Conservation (phyloP, 2,797 vertebrate species). For the Melanitta fusca region DNA sequence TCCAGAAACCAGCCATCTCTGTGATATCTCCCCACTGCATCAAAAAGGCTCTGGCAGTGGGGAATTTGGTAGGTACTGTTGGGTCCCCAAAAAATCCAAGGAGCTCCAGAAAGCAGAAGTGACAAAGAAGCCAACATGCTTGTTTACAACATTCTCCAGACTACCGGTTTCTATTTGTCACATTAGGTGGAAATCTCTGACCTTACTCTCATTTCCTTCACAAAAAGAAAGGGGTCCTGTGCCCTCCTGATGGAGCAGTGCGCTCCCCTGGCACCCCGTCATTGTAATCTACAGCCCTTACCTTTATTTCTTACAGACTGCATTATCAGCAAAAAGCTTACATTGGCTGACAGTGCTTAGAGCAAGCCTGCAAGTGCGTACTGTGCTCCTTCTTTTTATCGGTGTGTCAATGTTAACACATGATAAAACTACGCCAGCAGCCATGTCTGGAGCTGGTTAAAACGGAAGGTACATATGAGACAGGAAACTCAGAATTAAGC, state of each 20-base stretch:
- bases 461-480: background rate
- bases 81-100: background rate
- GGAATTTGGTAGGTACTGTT: background rate
- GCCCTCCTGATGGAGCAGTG: background rate
- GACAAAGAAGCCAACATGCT: background rate
- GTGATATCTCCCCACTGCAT: background rate
- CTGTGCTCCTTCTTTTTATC: conserved; percentile 9
- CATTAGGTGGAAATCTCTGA: background rate
- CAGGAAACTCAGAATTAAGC: background rate
- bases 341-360: background rate
- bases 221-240: background rate
- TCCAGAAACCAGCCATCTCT: background rate
- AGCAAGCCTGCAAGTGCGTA: background rate
- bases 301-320: background rate
- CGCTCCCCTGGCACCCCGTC: background rate
- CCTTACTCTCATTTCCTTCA: background rate
- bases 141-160: background rate
- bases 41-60: background rate
- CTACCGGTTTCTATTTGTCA: background rate
- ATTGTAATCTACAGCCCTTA: background rate
- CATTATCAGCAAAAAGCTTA: conserved; percentile 1
- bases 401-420: background rate
- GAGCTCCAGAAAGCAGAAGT: background rate
- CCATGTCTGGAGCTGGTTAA: background rate
- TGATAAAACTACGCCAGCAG: background rate